These are phyloP conservation scores for Malurus alboscapulatus DNA, from an alignment of 2,113 vertebrate genomes.

Conservation along the genomic window DNA sequence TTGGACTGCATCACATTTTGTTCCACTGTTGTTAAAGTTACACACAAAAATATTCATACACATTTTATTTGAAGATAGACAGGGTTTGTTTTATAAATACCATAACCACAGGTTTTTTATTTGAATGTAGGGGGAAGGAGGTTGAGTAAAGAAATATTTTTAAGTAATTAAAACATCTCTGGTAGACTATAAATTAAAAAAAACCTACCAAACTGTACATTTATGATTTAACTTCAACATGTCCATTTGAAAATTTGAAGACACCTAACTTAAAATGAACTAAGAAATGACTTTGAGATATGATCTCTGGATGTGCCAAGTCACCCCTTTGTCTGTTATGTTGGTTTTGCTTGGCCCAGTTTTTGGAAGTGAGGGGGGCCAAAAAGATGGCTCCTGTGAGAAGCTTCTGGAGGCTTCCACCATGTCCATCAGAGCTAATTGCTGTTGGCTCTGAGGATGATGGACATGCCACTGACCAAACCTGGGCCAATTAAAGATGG, in stretches of 20 bases:
- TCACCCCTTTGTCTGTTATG: neutral
- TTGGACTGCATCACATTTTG: neutral
- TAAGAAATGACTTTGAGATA: neutral
- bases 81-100: neutral
- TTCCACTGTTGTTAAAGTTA: neutral
- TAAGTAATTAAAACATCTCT: neutral
- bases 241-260: neutral
- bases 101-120: no score
- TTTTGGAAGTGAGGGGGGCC: no score
- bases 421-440: no score
- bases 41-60: neutral
- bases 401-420: no score
- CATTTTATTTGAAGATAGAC: neutral
- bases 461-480: no score
- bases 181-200: neutral
- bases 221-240: neutral
- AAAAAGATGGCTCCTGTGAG: no score
- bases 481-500: no score
- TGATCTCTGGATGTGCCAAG: neutral
- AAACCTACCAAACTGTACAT: neutral
- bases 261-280: neutral
- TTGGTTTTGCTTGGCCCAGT: no score
- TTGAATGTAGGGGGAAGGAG: neutral
- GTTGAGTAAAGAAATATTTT: neutral
- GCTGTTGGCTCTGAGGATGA: no score